Evolutionary conservation across 2,888 invertebrate genomes (phyloP).

Genomic region (Nephrotoma appendiculata): DNA sequence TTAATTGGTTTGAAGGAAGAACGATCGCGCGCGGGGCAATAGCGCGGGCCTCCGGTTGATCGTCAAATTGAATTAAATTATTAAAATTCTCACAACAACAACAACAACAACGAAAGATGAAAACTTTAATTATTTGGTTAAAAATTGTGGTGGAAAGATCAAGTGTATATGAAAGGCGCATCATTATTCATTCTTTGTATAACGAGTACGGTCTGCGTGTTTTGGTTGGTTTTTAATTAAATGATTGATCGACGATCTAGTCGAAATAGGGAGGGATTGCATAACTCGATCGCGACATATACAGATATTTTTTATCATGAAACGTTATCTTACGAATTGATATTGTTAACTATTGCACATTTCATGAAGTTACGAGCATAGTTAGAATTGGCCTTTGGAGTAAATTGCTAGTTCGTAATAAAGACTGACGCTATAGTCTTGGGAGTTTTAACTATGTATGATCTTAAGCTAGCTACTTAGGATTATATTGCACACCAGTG

Average conservation of each 20-base stretch:
- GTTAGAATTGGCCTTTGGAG: too few species aligned
- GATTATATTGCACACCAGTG: too few species aligned
- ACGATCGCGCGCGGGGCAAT: neutral
- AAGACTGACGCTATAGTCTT: too few species aligned
- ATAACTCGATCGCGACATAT: too few species aligned
- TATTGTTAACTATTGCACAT: too few species aligned
- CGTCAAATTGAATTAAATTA: neutral
- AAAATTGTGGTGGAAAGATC: neutral
- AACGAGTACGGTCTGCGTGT: neutral
- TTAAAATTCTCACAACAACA: neutral
- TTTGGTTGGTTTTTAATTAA: neutral
- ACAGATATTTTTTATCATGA: too few species aligned
- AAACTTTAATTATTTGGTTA: neutral
- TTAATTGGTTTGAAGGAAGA: neutral
- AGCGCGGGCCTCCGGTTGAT: neutral
- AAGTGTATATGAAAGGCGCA: neutral
- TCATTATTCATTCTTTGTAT: neutral
- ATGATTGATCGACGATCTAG: neutral
- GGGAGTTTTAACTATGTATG: too few species aligned
- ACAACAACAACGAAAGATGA: neutral
- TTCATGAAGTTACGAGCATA: too few species aligned
- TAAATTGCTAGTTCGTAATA: rapidly evolving
- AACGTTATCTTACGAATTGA: too few species aligned
- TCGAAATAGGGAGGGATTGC: too few species aligned
- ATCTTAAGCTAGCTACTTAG: too few species aligned